Base-by-base conservation (phyloP, 2,113 vertebrate genomes). In the Pluvialis apricaria region DNA sequence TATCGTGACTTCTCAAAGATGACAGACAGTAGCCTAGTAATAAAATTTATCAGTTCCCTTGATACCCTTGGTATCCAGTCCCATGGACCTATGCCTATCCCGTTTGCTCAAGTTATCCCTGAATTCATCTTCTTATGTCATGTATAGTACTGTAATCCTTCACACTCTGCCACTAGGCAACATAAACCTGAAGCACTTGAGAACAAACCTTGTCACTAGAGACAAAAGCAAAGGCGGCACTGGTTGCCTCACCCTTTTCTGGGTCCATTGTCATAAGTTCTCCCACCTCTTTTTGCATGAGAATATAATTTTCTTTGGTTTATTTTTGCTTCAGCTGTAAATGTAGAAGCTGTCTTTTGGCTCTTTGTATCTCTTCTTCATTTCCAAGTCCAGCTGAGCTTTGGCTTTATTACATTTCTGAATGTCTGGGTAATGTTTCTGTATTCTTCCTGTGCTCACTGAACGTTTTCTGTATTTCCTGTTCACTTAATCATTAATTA, bases 31-130 rank as follows among this genome's bases (percentile, higher is more conserved):
- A 42, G 12, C 12, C 28, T 62, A 58, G 13, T 12, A 72, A 54
- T 22, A 32, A 72, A 84, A 76, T 36, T 29, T 5, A 20, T 40
- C 29, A 2, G 2, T 36, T 73, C 20, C 11, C 15, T 85, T 72
- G 34, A 6, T 69, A 15, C 10, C 44, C 16, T 57, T 75, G 16
- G 17, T 84, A 11, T 62, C 15, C 24, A 26, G 8, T 40, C 13
- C 16, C 34, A 34, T 6, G 22, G 32, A 38, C 15, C 34, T 38
- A 4, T 64, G 26, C 1, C 0, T 54, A 15, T 29, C 9, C 29
- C 21, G 9, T 77, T 72, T 76, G 4, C 25, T 77, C 0, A 0
- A 44, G 18, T 68, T 69, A 77, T 45, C 49, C n/a, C 38, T 69
- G n/a, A 83, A 81, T 89, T 76, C 11, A 22, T 75, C 57, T 66